Percentiles rank a stretch among this genome's conserved stretches.
These are phyloP conservation scores for Sphyrna mokarran DNA, from an alignment of 2,113 vertebrate genomes.

Conservation along the genomic window DNA sequence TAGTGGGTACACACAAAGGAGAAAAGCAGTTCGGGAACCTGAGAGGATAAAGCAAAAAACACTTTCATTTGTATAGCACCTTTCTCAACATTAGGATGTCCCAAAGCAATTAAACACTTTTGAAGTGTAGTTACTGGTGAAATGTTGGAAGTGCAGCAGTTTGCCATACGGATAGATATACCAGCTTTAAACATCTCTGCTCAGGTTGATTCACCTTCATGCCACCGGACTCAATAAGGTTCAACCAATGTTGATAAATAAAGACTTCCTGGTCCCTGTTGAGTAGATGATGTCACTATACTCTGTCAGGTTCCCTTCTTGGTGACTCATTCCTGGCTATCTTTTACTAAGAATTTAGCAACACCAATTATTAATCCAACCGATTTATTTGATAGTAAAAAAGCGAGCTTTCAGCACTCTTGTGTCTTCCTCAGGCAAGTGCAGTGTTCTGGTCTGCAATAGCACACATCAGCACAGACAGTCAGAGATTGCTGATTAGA, in stretches of 20 bases:
- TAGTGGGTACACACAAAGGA: not conserved
- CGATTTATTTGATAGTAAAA: no score
- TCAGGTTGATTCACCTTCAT: not conserved
- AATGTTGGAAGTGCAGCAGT: not conserved
- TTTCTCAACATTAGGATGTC: not conserved
- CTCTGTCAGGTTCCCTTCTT: not conserved
- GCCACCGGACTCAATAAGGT: not conserved
- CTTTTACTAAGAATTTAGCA: no score
- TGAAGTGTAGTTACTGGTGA: not conserved
- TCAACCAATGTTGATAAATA: not conserved
- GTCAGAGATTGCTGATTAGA: no score
- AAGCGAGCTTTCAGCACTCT: no score
- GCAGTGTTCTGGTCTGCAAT: no score
- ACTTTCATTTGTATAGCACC: not conserved
- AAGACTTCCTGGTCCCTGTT: not conserved
- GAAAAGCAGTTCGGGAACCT: not conserved
- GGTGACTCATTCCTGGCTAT: not conserved
- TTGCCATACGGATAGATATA: not conserved
- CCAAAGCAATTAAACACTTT: not conserved
- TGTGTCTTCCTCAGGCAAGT: no score
- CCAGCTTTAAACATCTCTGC: not conserved
- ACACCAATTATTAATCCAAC: no score
- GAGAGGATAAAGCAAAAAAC: not conserved
- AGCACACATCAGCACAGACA: no score
- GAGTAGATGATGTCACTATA: not conserved